phyloP scores from a whole-genome alignment of 2,888 invertebrate genomes.

The Lasioglossum zephyrum region DNA sequence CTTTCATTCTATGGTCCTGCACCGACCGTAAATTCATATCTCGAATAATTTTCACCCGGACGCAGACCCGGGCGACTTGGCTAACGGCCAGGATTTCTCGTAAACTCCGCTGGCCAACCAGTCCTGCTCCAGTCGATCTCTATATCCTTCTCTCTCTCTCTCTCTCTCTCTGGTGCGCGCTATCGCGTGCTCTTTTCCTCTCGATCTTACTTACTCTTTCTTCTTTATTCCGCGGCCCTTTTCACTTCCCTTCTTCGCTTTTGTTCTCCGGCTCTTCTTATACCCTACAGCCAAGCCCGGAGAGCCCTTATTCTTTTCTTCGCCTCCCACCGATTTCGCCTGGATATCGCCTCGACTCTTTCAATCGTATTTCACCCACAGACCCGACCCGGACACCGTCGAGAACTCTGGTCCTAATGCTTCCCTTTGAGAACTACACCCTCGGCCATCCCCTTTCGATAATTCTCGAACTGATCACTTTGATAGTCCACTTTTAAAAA shows the following conservation, averaged over 20 bases:
- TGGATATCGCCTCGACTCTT: conserved; percentile 58
- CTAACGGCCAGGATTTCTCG: conserved; percentile 74
- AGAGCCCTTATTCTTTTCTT: conserved; percentile 67
- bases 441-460: not conserved
- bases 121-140: not conserved
- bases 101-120: conserved; percentile 64
- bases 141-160: not conserved
- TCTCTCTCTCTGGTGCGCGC: not conserved
- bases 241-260: conserved; percentile 18
- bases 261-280: conserved; percentile 41
- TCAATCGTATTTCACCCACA: conserved; percentile 66
- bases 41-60: conserved; percentile 82
- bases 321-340: conserved; percentile 62
- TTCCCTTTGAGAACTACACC: conserved; percentile 23
- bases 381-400: conserved; percentile 56
- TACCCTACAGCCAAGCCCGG: conserved; percentile 33
- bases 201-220: not conserved
- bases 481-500: not conserved
- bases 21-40: conserved; percentile 82
- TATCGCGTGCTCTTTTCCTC: not conserved
- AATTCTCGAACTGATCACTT: conserved; percentile 17
- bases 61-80: conserved; percentile 73
- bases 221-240: conserved; percentile 15
- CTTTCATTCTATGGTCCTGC: conserved; percentile 65
- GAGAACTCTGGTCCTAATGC: conserved; percentile 45